Conservation (phyloP, 2,888 invertebrate genomes). For the Mimas tiliae region DNA sequence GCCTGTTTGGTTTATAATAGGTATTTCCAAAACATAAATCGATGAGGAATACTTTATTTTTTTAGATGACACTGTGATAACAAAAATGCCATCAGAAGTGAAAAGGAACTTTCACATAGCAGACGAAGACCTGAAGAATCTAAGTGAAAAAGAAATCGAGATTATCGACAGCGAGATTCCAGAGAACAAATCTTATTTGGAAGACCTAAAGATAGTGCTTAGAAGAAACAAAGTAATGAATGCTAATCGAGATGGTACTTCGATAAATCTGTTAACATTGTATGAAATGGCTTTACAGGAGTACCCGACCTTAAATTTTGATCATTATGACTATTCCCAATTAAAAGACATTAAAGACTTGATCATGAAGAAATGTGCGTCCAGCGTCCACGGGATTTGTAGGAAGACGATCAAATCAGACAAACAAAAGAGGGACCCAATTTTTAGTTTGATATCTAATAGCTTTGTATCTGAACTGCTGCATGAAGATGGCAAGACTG, state of each 20-base stretch:
- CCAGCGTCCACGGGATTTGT: slow-evolving; percentile 63
- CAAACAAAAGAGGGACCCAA: slow-evolving; percentile 26
- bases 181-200: slow-evolving; percentile 66
- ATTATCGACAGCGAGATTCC: slow-evolving; percentile 68
- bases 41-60: slow-evolving; percentile 21
- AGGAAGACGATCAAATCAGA: slow-evolving; percentile 51
- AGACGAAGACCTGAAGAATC: slow-evolving; percentile 55
- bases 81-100: slow-evolving; percentile 49
- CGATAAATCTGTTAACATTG: slow-evolving; percentile 60
- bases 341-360: slow-evolving; percentile 66
- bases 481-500: slow-evolving; percentile 37
- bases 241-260: slow-evolving; percentile 50
- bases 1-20: too few relatives aligned
- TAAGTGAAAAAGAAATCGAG: slow-evolving; percentile 68
- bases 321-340: slow-evolving; percentile 54
- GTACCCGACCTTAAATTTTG: slow-evolving; percentile 42
- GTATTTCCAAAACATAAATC: too few relatives aligned
- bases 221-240: slow-evolving; percentile 51
- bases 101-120: slow-evolving; percentile 57
- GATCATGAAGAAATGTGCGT: slow-evolving; percentile 58
- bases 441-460: slow-evolving; percentile 48
- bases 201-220: slow-evolving; percentile 65
- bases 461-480: slow-evolving; percentile 59
- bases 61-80: slow-evolving; percentile 38
- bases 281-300: slow-evolving; percentile 68